Conservation (phyloP, 2,797 vertebrate species). For the Enteromius paludinosus region DNA sequence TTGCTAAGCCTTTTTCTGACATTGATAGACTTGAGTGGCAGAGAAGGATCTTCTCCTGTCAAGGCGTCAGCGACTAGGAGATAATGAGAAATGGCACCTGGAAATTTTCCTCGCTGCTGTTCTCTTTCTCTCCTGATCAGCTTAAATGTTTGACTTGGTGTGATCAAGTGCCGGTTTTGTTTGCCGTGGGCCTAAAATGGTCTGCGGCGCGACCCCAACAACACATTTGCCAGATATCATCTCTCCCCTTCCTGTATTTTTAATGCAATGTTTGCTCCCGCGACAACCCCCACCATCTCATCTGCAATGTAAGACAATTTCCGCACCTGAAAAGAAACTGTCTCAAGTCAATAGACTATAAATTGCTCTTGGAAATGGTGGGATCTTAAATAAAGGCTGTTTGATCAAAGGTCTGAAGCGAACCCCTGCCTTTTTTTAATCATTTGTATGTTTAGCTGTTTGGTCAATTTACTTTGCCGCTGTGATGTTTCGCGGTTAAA, state of each 20-base stretch:
- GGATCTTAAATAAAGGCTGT: constrained; percentile 87
- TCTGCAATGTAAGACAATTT: constrained; percentile 98
- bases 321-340: constrained; percentile 90
- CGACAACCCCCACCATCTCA: constrained; percentile 85
- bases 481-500: constrained; percentile 83
- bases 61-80: constrained; percentile 78
- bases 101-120: constrained; percentile 76
- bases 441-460: constrained; percentile 97
- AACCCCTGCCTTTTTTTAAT: constrained; percentile 93
- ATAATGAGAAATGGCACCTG: constrained; percentile 85
- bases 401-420: constrained; percentile 73
- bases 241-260: constrained; percentile 79
- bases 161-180: constrained; percentile 49
- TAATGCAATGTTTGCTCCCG: constrained; percentile 87
- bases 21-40: constrained; percentile 90
- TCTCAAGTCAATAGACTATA: constrained; percentile 95
- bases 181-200: constrained; percentile 63
- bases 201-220: constrained; percentile 68
- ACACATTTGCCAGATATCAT: constrained; percentile 87
- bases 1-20: constrained; percentile 80
- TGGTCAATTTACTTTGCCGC: constrained; percentile 84
- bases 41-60: constrained; percentile 81
- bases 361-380: constrained; percentile 92
- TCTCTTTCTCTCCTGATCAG: constrained; percentile 83
- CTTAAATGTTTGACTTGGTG: constrained; percentile 81